These are phyloP conservation scores for Macaca fascicularis DNA, from an alignment of 2,113 vertebrate species.

Conservation along the genomic window DNA sequence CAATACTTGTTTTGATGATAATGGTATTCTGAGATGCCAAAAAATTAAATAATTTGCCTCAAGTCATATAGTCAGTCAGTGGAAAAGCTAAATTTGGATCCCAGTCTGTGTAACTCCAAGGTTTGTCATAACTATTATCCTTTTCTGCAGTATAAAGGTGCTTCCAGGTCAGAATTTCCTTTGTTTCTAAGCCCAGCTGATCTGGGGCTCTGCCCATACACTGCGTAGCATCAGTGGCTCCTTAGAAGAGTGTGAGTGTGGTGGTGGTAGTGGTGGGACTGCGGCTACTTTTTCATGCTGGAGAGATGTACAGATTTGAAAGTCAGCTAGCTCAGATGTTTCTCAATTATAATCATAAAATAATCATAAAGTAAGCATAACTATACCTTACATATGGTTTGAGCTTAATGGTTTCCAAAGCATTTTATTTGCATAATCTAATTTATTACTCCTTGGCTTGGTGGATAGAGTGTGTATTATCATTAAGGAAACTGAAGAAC, in stretches of 20 bases:
- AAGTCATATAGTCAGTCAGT: background rate
- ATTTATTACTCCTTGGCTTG: background rate
- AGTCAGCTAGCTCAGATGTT: background rate
- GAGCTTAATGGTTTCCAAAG: background rate
- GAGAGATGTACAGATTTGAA: background rate
- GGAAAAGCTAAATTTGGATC: background rate
- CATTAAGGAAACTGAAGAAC: background rate
- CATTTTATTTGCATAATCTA: background rate
- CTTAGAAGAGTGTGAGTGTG: background rate
- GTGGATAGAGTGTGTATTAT: background rate
- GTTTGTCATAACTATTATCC: background rate
- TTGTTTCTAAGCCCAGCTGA: background rate
- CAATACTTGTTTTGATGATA: background rate
- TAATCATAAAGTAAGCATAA: background rate
- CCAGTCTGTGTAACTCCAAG: background rate
- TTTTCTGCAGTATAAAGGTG: background rate
- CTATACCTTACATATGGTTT: background rate
- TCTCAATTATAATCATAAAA: background rate
- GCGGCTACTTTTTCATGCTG: background rate
- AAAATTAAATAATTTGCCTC: background rate
- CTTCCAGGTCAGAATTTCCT: background rate
- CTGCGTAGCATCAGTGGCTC: fast-evolving
- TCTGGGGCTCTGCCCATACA: no score
- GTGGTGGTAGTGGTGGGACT: background rate
- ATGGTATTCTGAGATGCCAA: background rate